Base-by-base conservation (phyloP, 2,888 invertebrate genomes). In the Atrina japonica region DNA sequence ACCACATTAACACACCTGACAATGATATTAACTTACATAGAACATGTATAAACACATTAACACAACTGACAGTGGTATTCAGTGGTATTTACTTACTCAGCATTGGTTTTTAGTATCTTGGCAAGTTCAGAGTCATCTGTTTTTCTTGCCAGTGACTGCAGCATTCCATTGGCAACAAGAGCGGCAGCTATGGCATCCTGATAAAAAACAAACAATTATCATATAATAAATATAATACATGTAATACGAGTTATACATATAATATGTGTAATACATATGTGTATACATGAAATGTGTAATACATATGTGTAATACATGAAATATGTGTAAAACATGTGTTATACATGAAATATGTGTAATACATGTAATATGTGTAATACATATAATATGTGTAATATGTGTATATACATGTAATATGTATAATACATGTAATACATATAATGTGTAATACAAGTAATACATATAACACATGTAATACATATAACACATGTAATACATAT, bases 141-240 rank as follows among this genome's bases (percentile, higher is more conserved):
- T 66, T 77, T 75, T 1, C 76, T 45, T n/a, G 73, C 75, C 77
- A 91, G 75, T 0, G 83, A 67, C 40, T 83, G 82, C 30, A 89
- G 74, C n/a, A 91, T 60, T 55, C 83, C 85, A 76, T 86, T 86
- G 21, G 89, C 90, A 9, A 86, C 83, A 35, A 91, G 80, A 3
- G 90, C 89, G 29, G 86, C 86, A 14, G 89, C 88, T 43, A 88
- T 86, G 5, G 86, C 84, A 70, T 90, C 89, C 90, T 90, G 76
- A 61, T 18, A 29, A 52, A 59, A 45, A 52, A 11, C 45, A n/a
- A 21, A 3, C 0, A 29, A 1, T 45, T 0, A 43, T 18, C 0
- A 16, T 5, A 23, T 14, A 41, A 43, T 43, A 53, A 53, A 21
- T 11, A 56, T 53, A 53, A 6, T 27, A n/a, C 11, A 52, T 11